phyloP scores from a whole-genome alignment of 2,797 vertebrate species.

The Gymnothorax reevesii region DNA sequence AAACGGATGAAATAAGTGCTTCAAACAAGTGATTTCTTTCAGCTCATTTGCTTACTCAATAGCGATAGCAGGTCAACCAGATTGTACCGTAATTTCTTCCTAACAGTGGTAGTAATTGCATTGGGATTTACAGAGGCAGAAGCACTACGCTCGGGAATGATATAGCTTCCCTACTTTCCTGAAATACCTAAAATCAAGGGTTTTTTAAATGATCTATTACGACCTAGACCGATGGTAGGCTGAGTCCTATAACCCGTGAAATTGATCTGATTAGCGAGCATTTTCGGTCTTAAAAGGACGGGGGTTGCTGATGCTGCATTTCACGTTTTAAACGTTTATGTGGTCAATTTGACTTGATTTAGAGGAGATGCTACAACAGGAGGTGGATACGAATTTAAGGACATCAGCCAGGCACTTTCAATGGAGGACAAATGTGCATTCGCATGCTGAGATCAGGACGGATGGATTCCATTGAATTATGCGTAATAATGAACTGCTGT shows the following conservation, averaged over 20 bases:
- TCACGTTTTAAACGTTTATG: conserved; percentile 50
- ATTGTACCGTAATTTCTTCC: conserved; percentile 26
- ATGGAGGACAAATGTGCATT: conserved; percentile 44
- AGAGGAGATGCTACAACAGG: conserved; percentile 40
- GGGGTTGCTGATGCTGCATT: conserved; percentile 62
- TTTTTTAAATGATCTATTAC: conserved; percentile 69
- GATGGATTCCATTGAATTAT: conserved; percentile 45
- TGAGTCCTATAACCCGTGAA: conserved; percentile 69
- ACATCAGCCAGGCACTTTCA: conserved; percentile 42
- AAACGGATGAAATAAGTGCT: not conserved
- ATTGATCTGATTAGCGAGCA: conserved; percentile 77
- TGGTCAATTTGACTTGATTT: conserved; percentile 60
- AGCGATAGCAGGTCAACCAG: not conserved
- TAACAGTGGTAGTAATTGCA: conserved; percentile 39
- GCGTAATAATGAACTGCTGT: conserved; percentile 53
- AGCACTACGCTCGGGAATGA: conserved; percentile 40
- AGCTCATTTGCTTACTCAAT: not conserved
- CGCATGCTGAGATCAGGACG: conserved; percentile 40
- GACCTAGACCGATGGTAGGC: conserved; percentile 60
- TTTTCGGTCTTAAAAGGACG: conserved; percentile 61
- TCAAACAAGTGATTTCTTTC: not conserved
- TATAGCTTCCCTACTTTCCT: conserved; percentile 44
- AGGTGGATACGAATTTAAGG: conserved; percentile 56
- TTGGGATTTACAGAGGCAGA: conserved; percentile 36
- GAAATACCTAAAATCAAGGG: conserved; percentile 58